Percentiles rank a stretch among this genome's conserved stretches.
These are phyloP conservation scores for Alosa sapidissima DNA, from an alignment of 2,797 vertebrate genomes.

Conservation along the genomic window DNA sequence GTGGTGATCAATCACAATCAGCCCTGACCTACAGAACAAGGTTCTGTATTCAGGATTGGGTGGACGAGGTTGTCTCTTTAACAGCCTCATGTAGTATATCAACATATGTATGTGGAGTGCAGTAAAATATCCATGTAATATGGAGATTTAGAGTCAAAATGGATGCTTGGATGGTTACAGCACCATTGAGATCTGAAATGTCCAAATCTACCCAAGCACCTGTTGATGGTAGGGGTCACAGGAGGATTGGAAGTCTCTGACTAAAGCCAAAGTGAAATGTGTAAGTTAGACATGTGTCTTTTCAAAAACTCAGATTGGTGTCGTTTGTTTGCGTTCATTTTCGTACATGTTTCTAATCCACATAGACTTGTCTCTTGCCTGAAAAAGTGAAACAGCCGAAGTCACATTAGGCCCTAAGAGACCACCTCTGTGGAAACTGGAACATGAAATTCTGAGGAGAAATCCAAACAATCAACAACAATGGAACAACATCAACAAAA, in stretches of 20 bases:
- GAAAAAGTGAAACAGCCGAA: background rate
- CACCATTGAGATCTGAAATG: too few relatives aligned
- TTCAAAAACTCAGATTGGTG: background rate
- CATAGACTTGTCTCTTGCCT: background rate
- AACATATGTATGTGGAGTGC: background rate
- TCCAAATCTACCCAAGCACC: too few relatives aligned
- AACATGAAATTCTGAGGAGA: background rate
- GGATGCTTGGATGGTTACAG: background rate
- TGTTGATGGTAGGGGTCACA: background rate
- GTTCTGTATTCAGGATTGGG: background rate
- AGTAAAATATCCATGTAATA: background rate
- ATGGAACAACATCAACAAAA: conserved; percentile 3
- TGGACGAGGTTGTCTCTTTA: background rate
- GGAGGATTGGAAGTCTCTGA: background rate
- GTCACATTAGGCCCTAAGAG: background rate
- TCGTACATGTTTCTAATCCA: background rate
- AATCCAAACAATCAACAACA: background rate
- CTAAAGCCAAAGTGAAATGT: background rate
- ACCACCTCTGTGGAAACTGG: background rate
- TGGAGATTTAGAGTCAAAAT: background rate
- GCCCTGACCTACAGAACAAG: background rate
- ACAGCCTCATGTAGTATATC: background rate
- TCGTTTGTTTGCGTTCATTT: conserved; percentile 1
- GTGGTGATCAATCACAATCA: background rate
- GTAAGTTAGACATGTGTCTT: background rate